Percentiles rank a stretch among this genome's conserved stretches.
Conservation (phyloP, 2,888 invertebrate genomes). For the Invenusta paracnida region DNA sequence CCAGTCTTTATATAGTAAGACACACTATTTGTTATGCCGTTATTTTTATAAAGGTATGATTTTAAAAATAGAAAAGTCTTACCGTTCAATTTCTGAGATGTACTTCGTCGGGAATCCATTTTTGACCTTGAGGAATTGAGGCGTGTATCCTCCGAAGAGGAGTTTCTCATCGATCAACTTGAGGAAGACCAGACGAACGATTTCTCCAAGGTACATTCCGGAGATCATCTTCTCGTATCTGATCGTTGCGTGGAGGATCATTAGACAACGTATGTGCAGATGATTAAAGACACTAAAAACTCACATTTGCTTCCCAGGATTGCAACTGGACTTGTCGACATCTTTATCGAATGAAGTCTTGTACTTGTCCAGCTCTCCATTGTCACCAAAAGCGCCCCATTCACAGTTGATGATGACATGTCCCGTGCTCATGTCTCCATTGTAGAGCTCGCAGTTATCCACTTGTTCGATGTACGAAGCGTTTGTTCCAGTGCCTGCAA, state of each 20-base stretch:
- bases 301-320: constrained; percentile 69
- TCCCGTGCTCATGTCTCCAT: constrained; percentile 57
- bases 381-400: constrained; percentile 94
- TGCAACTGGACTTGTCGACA: constrained; percentile 78
- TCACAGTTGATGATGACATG: constrained; percentile 86
- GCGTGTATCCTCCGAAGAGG: constrained; percentile 36
- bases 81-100: constrained; percentile 37
- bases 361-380: constrained; percentile 77
- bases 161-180: constrained; percentile 67
- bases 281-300: constrained; percentile 46
- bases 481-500: constrained; percentile 81
- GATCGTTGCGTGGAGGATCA: neutral
- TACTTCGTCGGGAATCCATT: constrained; percentile 35
- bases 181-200: constrained; percentile 78
- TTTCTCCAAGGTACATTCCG: constrained; percentile 97
- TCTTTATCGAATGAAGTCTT: constrained; percentile 71
- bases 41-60: too few relatives aligned
- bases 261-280: neutral
- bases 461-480: constrained; percentile 65
- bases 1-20: too few relatives aligned
- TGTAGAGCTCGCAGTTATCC: constrained; percentile 51
- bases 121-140: neutral
- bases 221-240: constrained; percentile 92
- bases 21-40: too few relatives aligned
- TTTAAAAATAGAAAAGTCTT: neutral